Evolutionary conservation across 2,888 invertebrate species (phyloP).

Genomic region (Zygaena filipendulae): DNA sequence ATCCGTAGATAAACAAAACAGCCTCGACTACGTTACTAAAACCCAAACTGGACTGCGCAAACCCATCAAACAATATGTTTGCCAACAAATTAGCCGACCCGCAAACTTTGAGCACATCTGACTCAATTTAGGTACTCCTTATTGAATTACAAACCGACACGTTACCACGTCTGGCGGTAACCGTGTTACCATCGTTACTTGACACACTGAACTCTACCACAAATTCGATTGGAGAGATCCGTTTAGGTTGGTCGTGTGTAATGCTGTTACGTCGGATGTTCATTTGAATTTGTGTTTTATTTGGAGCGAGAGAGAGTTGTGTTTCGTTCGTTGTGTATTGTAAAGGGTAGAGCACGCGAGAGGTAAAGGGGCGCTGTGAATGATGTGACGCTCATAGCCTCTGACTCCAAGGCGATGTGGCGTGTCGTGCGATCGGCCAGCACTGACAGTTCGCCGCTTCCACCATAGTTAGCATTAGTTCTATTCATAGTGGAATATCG

Average conservation of each 20-base stretch:
- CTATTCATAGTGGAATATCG: conserved; percentile 40
- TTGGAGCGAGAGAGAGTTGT: no score
- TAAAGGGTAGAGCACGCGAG: conserved; percentile 34
- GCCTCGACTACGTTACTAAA: no score
- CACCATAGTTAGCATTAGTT: no score
- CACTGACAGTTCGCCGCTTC: conserved; percentile 24
- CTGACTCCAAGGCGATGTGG: conserved; percentile 30
- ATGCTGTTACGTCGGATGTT: no score
- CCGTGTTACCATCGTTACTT: conserved; percentile 23
- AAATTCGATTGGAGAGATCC: no score
- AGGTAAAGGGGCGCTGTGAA: conserved; percentile 43
- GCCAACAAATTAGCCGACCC: conserved; percentile 52
- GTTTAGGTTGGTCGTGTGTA: no score
- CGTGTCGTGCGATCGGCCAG: conserved; percentile 31
- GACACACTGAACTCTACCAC: no score
- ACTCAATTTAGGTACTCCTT: conserved; percentile 61
- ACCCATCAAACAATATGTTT: conserved; percentile 53
- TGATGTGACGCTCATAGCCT: conserved; percentile 55
- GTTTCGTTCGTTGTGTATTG: conserved; percentile 19
- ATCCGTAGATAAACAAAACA: no score
- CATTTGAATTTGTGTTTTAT: no score
- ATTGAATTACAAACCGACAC: conserved; percentile 61
- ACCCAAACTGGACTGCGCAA: conserved; percentile 9
- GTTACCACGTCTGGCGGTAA: conserved; percentile 35
- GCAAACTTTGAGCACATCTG: conserved; percentile 53